phyloP scores from a whole-genome alignment of 1,140 invertebrate species.

The Drosophila virilis region DNA sequence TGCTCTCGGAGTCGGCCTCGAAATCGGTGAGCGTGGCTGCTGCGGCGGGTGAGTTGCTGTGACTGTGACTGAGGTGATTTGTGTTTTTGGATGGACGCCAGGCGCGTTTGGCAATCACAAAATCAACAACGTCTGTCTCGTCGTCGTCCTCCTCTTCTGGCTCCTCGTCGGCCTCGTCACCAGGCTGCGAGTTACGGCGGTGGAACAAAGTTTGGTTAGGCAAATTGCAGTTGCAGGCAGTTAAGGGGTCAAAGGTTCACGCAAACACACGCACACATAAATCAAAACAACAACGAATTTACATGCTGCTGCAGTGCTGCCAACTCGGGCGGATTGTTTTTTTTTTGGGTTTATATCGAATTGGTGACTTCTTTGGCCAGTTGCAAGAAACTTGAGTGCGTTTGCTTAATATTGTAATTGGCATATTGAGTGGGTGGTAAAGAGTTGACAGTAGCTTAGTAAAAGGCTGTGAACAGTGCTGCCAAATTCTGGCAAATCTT shows the following conservation, averaged over 20 bases:
- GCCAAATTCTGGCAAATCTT: too few species aligned
- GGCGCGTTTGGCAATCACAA: constrained; percentile 63
- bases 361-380: neutral
- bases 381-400: neutral
- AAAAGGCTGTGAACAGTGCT: too few species aligned
- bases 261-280: constrained; percentile 16
- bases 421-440: neutral
- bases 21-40: constrained; percentile 75
- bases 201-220: constrained; percentile 47
- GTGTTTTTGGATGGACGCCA: constrained; percentile 46
- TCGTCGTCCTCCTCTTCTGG: constrained; percentile 56
- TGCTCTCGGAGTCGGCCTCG: constrained; percentile 83
- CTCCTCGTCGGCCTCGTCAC: constrained; percentile 73
- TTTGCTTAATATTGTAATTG: neutral
- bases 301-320: constrained; percentile 56
- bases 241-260: constrained; percentile 34
- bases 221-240: constrained; percentile 27
- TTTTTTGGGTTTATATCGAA: neutral
- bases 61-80: constrained; percentile 14
- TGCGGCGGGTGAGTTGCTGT: constrained; percentile 14
- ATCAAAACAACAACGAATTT: constrained; percentile 13
- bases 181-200: constrained; percentile 44
- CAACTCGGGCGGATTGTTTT: constrained; percentile 34
- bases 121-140: constrained; percentile 63
- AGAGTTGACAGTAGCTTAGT: neutral